Evolutionary conservation across 2,888 invertebrate genomes (phyloP), one percentile per base, ranked within the genome.

Genomic region (Drosophila siamana): DNA sequence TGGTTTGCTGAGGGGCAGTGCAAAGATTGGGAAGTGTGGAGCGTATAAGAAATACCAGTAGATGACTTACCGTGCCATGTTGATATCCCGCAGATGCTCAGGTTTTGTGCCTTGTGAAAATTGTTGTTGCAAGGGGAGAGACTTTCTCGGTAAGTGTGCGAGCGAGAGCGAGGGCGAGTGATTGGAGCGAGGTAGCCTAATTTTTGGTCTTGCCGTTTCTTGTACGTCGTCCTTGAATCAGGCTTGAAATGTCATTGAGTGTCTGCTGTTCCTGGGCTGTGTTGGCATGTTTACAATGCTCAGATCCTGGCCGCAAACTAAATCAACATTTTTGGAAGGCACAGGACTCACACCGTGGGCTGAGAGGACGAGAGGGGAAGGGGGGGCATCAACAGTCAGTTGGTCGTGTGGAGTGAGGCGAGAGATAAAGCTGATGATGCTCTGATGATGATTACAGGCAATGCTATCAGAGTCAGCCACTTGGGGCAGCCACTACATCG

Each of bases 241-340:
- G 67, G 51, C 77, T 76, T 62, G 66, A 76, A 74, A 71, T 76
- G 77, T 62, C 74, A 76, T 77, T 77, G 73, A 62, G 69, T 64
- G 64, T 67, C 51, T 62, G 56, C 51, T 62, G 56, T 55, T 56
- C 52, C 56, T 51, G 60, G 38, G 43, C 33, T 57, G 28, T 44
- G 64, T 38, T 63, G 70, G 67, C 74, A 74, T 79, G 78, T 69
- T 79, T 78, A 84, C 84, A 78, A 54, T 55, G 60, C 77, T 64
- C 52, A 33, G 74, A 50, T 73, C 16, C 56, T 59, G 75, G 78
- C 73, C 75, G 41, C 74, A 73, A 71, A 67, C 72, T 83, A 75
- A 82, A 86, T 74, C 86, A 80, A 69, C 86, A 77, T 77, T 73
- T 48, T 36, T 5, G 5, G 38, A 24, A 24, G 38, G 56, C 28